Percentiles rank a stretch among this genome's conserved stretches.
phyloP scores from a whole-genome alignment of 2,113 vertebrate species.

The Trochalopteron elliotii region DNA sequence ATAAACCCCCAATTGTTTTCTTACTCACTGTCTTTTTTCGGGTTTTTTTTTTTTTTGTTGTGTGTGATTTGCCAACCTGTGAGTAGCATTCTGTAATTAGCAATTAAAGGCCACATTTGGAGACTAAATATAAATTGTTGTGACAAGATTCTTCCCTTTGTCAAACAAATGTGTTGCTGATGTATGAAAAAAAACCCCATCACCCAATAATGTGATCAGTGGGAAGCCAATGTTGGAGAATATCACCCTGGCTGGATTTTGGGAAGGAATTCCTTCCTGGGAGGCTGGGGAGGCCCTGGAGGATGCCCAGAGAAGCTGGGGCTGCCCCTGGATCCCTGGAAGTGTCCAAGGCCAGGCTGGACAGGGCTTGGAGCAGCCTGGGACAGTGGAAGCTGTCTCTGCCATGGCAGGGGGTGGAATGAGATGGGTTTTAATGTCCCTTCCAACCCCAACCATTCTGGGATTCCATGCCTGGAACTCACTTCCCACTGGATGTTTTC shows the following conservation, averaged over 20 bases:
- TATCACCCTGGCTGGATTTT: background rate
- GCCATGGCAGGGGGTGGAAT: accelerated
- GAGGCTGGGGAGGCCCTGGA: background rate
- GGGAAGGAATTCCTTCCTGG: background rate
- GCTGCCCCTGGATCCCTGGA: background rate
- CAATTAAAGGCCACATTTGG: background rate
- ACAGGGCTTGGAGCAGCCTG: accelerated
- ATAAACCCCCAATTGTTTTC: background rate
- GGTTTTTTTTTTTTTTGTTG: background rate
- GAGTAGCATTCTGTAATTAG: background rate
- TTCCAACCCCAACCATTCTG: background rate
- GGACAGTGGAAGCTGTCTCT: accelerated
- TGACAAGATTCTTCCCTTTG: background rate
- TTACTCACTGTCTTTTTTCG: background rate
- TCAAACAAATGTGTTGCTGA: background rate
- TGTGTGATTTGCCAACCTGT: background rate
- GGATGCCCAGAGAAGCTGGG: background rate
- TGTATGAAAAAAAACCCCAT: background rate
- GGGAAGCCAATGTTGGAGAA: background rate
- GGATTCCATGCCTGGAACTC: background rate
- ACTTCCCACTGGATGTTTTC: background rate
- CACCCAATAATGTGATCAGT: background rate
- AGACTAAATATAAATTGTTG: background rate
- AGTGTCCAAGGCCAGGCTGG: background rate
- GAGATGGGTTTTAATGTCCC: background rate